These are phyloP conservation scores for Agrotis ipsilon DNA, from an alignment of 2,888 invertebrate species.

Conservation along the genomic window DNA sequence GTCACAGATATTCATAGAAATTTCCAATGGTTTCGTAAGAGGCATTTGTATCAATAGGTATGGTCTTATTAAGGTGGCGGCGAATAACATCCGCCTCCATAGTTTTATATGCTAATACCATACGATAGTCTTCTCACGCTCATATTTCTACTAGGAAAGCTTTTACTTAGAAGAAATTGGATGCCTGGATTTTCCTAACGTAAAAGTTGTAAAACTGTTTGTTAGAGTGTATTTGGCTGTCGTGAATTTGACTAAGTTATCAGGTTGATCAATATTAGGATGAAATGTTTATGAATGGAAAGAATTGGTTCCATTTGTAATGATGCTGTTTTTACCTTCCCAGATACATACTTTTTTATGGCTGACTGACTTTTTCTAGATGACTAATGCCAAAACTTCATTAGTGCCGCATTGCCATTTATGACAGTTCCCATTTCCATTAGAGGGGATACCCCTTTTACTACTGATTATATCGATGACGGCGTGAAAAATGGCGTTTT, in stretches of 20 bases:
- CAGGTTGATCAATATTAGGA: constrained; percentile 7
- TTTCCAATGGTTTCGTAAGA: neutral
- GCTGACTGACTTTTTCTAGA: neutral
- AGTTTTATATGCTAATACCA: neutral
- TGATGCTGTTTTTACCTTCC: constrained; percentile 18
- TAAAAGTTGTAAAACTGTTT: too few relatives aligned
- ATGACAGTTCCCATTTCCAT: neutral
- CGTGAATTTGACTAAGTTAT: constrained; percentile 21
- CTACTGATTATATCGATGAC: neutral
- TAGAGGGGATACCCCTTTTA: neutral
- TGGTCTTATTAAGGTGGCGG: neutral
- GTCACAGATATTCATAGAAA: neutral
- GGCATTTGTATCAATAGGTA: neutral
- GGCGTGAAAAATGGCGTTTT: neutral
- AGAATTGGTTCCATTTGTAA: constrained; percentile 19
- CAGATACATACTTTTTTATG: neutral
- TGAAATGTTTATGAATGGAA: constrained; percentile 23
- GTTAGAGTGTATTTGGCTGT: constrained; percentile 28
- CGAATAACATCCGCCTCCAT: neutral
- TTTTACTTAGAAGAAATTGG: neutral
- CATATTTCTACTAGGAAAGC: neutral
- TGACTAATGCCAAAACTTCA: neutral
- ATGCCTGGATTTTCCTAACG: neutral
- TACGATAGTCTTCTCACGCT: neutral
- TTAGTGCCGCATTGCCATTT: neutral